Evolutionary conservation across 2,888 invertebrate genomes (phyloP).

Genomic region (Schizotus pectinicornis): DNA sequence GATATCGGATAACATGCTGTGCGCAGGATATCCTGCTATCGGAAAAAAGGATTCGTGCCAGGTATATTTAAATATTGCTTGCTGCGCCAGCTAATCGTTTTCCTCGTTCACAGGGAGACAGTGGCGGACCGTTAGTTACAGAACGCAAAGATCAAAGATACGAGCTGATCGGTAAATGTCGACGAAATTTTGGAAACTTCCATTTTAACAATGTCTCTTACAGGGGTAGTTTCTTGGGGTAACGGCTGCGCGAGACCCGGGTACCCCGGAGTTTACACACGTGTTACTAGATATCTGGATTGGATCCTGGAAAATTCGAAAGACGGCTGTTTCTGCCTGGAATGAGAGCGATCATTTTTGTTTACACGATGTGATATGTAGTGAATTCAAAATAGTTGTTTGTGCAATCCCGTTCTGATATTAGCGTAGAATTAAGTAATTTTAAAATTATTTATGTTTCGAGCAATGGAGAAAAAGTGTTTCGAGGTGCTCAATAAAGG

Average conservation of each 20-base stretch:
- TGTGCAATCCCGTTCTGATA: neutral
- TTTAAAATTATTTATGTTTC: too few species aligned
- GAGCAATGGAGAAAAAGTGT: too few species aligned
- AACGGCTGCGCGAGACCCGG: conserved; percentile 86
- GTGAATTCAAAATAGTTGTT: neutral
- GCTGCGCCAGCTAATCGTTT: neutral
- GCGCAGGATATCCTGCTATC: conserved; percentile 75
- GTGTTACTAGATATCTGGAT: conserved; percentile 80
- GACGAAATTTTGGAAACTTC: neutral
- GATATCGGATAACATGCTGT: conserved; percentile 90
- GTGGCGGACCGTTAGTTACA: conserved; percentile 60
- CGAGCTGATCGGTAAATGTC: conserved; percentile 74
- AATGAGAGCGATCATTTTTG: conserved; percentile 53
- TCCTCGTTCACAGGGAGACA: conserved; percentile 53
- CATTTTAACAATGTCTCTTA: conserved; percentile 32
- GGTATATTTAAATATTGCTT: conserved; percentile 59
- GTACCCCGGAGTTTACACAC: conserved; percentile 85
- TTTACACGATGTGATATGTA: conserved; percentile 21
- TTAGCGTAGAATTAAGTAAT: too few species aligned
- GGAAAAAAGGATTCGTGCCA: conserved; percentile 84
- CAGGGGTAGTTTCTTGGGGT: conserved; percentile 87
- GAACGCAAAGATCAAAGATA: conserved; percentile 71
- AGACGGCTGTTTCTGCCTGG: conserved; percentile 83
- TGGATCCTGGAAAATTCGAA: conserved; percentile 81
- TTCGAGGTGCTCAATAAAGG: too few species aligned